These are phyloP conservation scores for Chroicocephalus ridibundus DNA, from an alignment of 2,113 vertebrate species.

Conservation along the genomic window DNA sequence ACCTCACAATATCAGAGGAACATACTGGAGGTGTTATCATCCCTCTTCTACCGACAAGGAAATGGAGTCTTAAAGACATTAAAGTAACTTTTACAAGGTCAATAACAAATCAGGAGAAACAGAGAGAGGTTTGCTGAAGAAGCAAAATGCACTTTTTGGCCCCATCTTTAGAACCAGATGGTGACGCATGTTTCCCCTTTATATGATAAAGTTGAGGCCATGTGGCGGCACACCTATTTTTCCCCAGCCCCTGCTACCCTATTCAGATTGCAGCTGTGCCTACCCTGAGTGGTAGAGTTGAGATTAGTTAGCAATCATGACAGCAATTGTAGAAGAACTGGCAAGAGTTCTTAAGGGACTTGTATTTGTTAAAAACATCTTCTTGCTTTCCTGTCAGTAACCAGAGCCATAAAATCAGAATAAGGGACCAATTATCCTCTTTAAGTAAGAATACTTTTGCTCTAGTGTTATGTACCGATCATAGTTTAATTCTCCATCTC, in stretches of 20 bases:
- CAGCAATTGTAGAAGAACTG: neutral
- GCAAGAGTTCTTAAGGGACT: neutral
- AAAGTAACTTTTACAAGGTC: neutral
- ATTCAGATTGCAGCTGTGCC: neutral
- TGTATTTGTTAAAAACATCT: neutral
- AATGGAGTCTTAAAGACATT: neutral
- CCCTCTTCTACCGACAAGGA: neutral
- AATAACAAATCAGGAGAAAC: neutral
- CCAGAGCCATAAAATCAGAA: neutral
- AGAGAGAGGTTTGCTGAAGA: neutral
- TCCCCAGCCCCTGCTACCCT: neutral
- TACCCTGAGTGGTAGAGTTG: neutral
- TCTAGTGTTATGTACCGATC: neutral
- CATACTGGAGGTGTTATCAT: neutral
- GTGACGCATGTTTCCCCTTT: neutral
- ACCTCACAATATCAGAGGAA: neutral
- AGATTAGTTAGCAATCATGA: neutral
- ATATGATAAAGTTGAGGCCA: neutral
- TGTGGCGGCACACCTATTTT: neutral
- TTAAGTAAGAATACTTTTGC: neutral
- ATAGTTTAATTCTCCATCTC: neutral
- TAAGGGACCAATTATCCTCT: neutral
- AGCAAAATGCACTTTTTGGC: neutral
- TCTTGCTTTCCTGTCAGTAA: neutral
- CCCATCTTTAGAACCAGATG: neutral